These are phyloP conservation scores for Sorex maritimensis DNA, from an alignment of 2,797 vertebrate genomes.

Conservation along the genomic window DNA sequence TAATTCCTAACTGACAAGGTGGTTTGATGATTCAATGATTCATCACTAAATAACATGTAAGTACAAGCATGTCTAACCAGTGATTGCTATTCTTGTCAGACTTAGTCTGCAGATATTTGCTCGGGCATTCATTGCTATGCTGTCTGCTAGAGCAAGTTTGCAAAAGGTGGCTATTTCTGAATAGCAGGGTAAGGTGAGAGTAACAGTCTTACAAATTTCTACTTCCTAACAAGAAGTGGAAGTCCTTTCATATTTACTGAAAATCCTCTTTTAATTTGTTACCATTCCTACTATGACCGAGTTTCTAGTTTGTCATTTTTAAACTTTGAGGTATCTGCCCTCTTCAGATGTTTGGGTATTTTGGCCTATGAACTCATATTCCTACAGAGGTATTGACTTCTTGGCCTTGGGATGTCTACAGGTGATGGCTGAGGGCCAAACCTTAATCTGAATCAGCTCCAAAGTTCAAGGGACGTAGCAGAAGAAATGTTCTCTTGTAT, in stretches of 20 bases:
- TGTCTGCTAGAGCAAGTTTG: conserved; percentile 24
- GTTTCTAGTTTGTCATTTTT: conserved; percentile 21
- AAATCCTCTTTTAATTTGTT: conserved; percentile 40
- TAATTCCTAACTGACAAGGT: conserved; percentile 22
- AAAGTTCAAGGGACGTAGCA: conserved; percentile 47
- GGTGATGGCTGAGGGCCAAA: conserved; percentile 47
- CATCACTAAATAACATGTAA: conserved; percentile 55
- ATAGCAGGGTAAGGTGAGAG: conserved; percentile 9
- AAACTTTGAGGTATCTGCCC: conserved; percentile 38
- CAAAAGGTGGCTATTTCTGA: not conserved
- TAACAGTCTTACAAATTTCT: conserved; percentile 49
- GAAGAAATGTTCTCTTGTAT: conserved; percentile 6
- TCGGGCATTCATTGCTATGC: conserved; percentile 20
- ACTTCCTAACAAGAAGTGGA: conserved; percentile 28
- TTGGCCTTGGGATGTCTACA: conserved; percentile 38
- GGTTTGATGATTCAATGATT: conserved; percentile 62
- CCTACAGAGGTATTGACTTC: not conserved
- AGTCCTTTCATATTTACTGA: conserved; percentile 54
- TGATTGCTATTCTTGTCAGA: conserved; percentile 36
- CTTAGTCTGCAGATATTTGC: not conserved
- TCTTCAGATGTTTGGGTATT: conserved; percentile 50
- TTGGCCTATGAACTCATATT: conserved; percentile 37
- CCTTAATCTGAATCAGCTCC: conserved; percentile 25
- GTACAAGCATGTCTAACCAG: not conserved
- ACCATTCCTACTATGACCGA: not conserved